Conservation (phyloP, 2,113 vertebrate species). For the Gobio gobio region DNA sequence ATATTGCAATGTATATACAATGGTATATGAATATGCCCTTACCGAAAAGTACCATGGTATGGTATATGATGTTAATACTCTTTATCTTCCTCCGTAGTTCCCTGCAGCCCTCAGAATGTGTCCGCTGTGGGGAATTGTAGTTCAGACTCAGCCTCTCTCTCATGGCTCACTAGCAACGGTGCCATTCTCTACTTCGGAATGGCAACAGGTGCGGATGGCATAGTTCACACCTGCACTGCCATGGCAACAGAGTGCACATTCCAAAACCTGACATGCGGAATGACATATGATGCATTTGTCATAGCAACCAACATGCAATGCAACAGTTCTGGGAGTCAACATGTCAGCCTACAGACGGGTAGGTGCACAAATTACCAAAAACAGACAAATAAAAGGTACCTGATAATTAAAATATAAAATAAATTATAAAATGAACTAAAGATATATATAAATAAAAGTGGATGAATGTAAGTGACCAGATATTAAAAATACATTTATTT, state of each 20-base stretch:
- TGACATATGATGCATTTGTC: constrained; percentile 69
- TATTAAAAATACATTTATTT: not conserved
- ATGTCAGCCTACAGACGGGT: constrained; percentile 69
- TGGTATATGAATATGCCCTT: not conserved
- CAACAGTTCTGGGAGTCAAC: constrained; percentile 68
- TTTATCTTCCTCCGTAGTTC: constrained; percentile 61
- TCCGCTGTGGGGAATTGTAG: constrained; percentile 63
- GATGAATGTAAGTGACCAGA: not conserved
- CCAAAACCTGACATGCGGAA: constrained; percentile 70
- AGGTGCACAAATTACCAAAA: constrained; percentile 21
- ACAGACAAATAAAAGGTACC: not conserved
- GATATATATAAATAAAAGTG: not conserved
- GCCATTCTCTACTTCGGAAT: constrained; percentile 65
- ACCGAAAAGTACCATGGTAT: not conserved
- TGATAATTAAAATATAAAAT: not conserved
- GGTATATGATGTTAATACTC: not conserved
- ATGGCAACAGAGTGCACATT: constrained; percentile 62
- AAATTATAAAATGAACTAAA: not conserved
- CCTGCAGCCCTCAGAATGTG: constrained; percentile 70
- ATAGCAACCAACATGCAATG: constrained; percentile 68
- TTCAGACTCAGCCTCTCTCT: constrained; percentile 60
- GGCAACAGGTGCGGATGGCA: constrained; percentile 61
- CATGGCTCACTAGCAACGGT: constrained; percentile 67
- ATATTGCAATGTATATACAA: not conserved
- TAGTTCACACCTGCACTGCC: constrained; percentile 58